A percentile compares a stretch with the other conserved stretches of the same genome.
These are phyloP conservation scores for Coracopsis vasa DNA, from an alignment of 2,113 vertebrate species.

Conservation along the genomic window DNA sequence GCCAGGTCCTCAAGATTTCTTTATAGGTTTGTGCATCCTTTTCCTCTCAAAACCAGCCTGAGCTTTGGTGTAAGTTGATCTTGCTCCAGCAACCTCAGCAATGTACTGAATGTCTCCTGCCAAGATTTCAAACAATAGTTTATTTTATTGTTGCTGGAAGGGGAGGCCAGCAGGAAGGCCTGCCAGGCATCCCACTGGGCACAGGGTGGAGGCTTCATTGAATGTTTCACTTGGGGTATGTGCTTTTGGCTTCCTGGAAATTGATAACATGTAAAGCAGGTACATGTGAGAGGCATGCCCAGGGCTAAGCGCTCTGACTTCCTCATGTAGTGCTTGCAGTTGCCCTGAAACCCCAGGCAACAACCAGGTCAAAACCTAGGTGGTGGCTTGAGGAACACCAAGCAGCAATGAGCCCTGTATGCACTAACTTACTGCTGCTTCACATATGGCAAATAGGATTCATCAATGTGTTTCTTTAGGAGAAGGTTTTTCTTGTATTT, in stretches of 20 bases:
- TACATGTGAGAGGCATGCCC: neutral
- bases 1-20: neutral
- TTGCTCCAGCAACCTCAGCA: neutral
- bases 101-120: neutral
- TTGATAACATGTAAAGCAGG: neutral
- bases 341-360: neutral
- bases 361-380: neutral
- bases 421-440: neutral
- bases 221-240: neutral
- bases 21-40: neutral
- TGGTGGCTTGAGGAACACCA: slow-evolving; percentile 10
- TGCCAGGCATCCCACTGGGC: neutral
- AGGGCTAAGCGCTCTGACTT: neutral
- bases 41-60: neutral
- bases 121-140: slow-evolving; percentile 42
- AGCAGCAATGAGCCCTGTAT: neutral
- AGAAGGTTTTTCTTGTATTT: neutral
- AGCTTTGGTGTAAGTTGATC: neutral
- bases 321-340: neutral
- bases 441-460: neutral
- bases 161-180: neutral
- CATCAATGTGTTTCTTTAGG: fast-evolving
- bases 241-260: neutral
- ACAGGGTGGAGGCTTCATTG: neutral
- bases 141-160: slow-evolving; percentile 31